Percentiles rank a stretch among this genome's conserved stretches.
phyloP scores from a whole-genome alignment of 1,140 invertebrate genomes.

The Panulirus ornatus region DNA sequence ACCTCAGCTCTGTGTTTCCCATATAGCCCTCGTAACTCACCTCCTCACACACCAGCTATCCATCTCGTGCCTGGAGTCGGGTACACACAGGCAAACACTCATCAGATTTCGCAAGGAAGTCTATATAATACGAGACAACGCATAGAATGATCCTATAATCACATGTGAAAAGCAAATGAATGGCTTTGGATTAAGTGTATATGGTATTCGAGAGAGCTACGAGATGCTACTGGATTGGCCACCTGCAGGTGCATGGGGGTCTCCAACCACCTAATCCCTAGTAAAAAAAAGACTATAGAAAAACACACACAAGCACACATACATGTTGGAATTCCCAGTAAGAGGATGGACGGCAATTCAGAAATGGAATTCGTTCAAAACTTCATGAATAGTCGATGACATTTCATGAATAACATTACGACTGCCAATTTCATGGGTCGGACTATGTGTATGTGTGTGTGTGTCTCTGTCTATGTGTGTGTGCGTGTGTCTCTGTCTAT shows the following conservation, averaged over 20 bases:
- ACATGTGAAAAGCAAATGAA: too few relatives aligned
- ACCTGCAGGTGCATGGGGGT: not conserved
- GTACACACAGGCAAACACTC: too few relatives aligned
- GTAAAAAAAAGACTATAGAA: not conserved
- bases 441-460: not conserved
- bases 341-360: slow-evolving; percentile 1
- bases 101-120: too few relatives aligned
- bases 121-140: too few relatives aligned
- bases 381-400: slow-evolving; percentile 19
- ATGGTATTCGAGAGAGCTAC: too few relatives aligned
- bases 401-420: slow-evolving; percentile 24
- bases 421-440: not conserved
- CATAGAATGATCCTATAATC: too few relatives aligned
- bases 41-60: too few relatives aligned
- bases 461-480: not conserved
- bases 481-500: not conserved
- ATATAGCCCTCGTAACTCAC: too few relatives aligned
- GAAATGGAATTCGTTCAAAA: slow-evolving; percentile 13
- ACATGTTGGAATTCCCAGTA: not conserved
- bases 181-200: too few relatives aligned
- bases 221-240: not conserved
- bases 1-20: too few relatives aligned
- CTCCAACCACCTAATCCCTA: not conserved
- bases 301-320: not conserved
- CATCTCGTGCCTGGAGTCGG: too few relatives aligned